phyloP scores from a whole-genome alignment of 1,140 invertebrate genomes.

The Neodiprion fabricii region DNA sequence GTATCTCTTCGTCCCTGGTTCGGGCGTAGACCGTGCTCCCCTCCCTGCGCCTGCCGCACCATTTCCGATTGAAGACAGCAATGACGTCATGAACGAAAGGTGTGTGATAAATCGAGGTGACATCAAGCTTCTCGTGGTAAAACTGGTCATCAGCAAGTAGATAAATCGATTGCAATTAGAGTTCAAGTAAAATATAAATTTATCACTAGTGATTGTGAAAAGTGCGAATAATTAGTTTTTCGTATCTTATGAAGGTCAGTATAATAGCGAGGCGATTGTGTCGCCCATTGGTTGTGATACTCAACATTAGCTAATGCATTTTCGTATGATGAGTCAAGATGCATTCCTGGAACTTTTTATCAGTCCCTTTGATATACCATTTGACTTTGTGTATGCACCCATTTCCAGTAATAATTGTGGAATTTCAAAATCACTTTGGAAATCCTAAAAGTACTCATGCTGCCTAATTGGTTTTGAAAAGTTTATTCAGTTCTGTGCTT shows the following conservation, averaged over 20 bases:
- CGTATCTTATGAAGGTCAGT: slow-evolving; percentile 10
- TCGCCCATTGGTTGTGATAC: slow-evolving; percentile 10
- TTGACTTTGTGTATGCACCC: too few relatives aligned
- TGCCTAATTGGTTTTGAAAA: too few relatives aligned
- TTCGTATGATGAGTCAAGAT: neutral
- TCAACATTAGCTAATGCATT: neutral
- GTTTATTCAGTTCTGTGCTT: too few relatives aligned
- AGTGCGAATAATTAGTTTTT: neutral
- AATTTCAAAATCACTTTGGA: too few relatives aligned
- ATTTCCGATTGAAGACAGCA: slow-evolving; percentile 27
- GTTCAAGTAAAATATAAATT: neutral
- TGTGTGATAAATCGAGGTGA: slow-evolving; percentile 22
- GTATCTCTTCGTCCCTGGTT: neutral
- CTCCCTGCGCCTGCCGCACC: slow-evolving; percentile 25
- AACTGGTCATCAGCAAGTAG: neutral
- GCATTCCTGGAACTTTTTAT: neutral
- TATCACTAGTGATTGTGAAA: neutral
- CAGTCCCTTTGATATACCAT: too few relatives aligned
- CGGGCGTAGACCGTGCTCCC: slow-evolving; percentile 26
- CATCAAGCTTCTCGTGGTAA: slow-evolving; percentile 11
- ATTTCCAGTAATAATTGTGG: too few relatives aligned
- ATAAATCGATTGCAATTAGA: slow-evolving; percentile 11
- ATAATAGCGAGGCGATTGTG: neutral
- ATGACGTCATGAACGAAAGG: slow-evolving; percentile 35
- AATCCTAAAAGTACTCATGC: too few relatives aligned